A percentile compares a stretch with the other conserved stretches of the same genome.
Conservation (phyloP, 2,113 vertebrate species). For the Camelus bactrianus region DNA sequence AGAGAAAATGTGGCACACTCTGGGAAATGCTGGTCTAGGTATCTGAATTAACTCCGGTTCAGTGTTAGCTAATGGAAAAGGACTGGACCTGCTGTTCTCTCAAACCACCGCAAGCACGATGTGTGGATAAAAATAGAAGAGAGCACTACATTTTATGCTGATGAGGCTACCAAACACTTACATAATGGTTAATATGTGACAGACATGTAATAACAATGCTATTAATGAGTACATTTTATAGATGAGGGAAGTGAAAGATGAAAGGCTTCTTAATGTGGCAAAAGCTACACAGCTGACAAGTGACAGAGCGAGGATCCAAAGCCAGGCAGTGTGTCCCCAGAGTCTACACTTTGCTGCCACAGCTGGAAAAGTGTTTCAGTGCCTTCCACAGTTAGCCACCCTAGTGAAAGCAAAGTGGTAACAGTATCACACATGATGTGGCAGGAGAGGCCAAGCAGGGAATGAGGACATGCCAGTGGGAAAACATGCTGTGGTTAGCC, state of each 20-base stretch:
- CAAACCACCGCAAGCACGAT: background rate
- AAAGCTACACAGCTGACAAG: background rate
- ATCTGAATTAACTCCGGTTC: background rate
- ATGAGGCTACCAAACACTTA: background rate
- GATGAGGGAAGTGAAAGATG: background rate
- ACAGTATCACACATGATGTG: background rate
- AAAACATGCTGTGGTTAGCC: background rate
- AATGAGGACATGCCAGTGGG: background rate
- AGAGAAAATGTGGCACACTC: background rate
- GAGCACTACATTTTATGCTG: background rate
- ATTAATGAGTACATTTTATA: background rate
- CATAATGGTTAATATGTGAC: background rate
- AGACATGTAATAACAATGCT: background rate
- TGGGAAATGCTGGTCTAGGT: background rate
- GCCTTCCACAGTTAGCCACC: background rate
- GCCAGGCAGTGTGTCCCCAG: background rate
- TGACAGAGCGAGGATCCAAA: background rate
- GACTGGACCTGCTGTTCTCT: background rate
- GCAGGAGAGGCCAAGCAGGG: background rate
- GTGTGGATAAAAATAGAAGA: background rate
- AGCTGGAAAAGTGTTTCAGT: background rate
- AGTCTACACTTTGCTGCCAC: background rate
- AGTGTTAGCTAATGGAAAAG: background rate
- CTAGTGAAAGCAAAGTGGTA: background rate
- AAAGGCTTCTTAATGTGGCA: background rate